These are phyloP conservation scores for Macrosoma leucophasiata DNA, from an alignment of 2,888 invertebrate genomes.

Conservation along the genomic window DNA sequence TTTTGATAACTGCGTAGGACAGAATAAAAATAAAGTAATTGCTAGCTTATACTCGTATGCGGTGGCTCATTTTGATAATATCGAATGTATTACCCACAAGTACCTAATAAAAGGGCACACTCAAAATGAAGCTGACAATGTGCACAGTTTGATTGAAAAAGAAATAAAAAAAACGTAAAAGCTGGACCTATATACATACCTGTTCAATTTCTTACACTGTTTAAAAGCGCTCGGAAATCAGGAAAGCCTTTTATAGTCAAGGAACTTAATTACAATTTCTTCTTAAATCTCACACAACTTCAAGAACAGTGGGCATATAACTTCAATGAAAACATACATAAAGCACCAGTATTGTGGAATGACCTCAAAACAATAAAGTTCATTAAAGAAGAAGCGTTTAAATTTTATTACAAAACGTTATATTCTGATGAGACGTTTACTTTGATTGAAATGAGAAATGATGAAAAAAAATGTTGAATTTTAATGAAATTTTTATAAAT, in stretches of 20 bases:
- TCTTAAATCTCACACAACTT: conserved; percentile 24
- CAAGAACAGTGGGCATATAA: conserved; percentile 15
- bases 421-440: no score
- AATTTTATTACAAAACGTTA: no score
- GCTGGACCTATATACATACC: conserved; percentile 18
- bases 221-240: conserved; percentile 25
- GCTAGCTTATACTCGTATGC: no score
- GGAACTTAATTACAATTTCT: conserved; percentile 21
- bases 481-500: no score
- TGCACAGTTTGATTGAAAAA: conserved; percentile 19
- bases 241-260: conserved; percentile 22
- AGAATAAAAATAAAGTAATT: no score
- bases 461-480: no score
- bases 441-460: no score
- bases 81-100: no score
- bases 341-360: conserved; percentile 4
- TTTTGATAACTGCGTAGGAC: no score
- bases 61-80: no score
- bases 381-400: no score
- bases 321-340: conserved; percentile 10
- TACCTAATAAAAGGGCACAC: no score
- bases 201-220: conserved; percentile 19
- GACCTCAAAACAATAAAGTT: conserved; percentile 13
- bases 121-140: conserved; percentile 8
- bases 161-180: conserved; percentile 18